A percentile compares a stretch with the other conserved stretches of the same genome.
These are phyloP conservation scores for Amphiura filiformis DNA, from an alignment of 35 echinoderm and acorn worm genomes.

Conservation along the genomic window DNA sequence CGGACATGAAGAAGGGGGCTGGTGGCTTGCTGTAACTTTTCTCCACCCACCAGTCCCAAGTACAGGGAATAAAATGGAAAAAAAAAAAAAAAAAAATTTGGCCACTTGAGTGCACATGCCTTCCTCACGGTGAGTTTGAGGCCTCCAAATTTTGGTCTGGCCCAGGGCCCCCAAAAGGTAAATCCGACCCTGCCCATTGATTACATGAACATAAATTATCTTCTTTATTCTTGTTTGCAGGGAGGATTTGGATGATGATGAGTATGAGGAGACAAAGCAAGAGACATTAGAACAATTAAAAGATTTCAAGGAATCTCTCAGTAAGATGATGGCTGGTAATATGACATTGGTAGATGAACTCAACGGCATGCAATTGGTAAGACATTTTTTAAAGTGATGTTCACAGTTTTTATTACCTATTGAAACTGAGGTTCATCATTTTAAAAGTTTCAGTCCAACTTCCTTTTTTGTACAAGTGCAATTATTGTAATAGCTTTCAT, in stretches of 20 bases:
- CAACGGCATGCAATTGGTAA: constrained; percentile 93
- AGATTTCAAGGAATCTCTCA: constrained; percentile 84
- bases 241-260: constrained; percentile 96
- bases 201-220: not conserved
- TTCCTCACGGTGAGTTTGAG: too few species aligned
- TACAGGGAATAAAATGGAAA: too few species aligned
- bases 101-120: too few species aligned
- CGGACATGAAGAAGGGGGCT: too few species aligned
- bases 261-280: constrained; percentile 95
- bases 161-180: too few species aligned
- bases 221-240: constrained; percentile 42
- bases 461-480: not conserved
- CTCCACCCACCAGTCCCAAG: not conserved
- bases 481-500: too few species aligned
- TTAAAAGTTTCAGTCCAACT: not conserved
- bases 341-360: constrained; percentile 95
- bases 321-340: constrained; percentile 74
- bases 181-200: too few species aligned
- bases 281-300: constrained; percentile 93
- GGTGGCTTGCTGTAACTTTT: not conserved
- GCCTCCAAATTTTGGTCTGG: too few species aligned
- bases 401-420: not conserved
- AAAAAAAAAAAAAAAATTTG: too few species aligned
- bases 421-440: not conserved
- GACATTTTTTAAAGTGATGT: not conserved